Base-by-base conservation (phyloP, 2,888 invertebrate species). In the Cyaniris semiargus region DNA sequence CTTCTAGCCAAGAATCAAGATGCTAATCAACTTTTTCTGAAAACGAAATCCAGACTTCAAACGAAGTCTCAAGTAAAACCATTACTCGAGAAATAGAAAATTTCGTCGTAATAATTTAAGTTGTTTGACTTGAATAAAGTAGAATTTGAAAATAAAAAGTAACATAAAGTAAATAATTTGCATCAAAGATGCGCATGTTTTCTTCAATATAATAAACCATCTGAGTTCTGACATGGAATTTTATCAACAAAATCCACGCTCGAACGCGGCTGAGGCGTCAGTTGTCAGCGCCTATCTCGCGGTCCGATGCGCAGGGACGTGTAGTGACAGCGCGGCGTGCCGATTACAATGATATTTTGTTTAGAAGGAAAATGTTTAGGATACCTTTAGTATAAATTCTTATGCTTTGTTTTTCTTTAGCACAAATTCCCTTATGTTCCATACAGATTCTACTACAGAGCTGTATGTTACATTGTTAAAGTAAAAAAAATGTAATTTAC, bases 171-270 rank as follows among this genome's bases (percentile, higher is more conserved):
- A 31, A 38, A 48, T 48, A 48, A 48, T 48, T 53, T 53, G 15
- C 53, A 53, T 18, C n/a, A 48, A 5, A 18, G 18, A 1, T 53
- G 5, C 18, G 53, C 53, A 53, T 53, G 1, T 7, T 34, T 48
- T 53, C 18, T 18, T 53, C 53, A 18, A 53, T 53, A 6, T 53
- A 53, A 53, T 53, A 4, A 15, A 53, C 18, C 53, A 3, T 27
- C 27, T 27, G n/a, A n/a, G n/a, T n/a, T n/a, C n/a, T n/a, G n/a
- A n/a, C 23, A 13, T 60, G 27, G 27, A 66, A 15, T 13, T 15
- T 31, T 31, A 66, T 66, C 66, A 66, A 66, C 66, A 66, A 66
- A 31, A 66, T 66, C 23, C 27, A 31, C 66, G 15, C 18, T 66
- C 3, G 66, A 66, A 66, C 66, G 66, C 60, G 10, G 13, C 66